Conservation (phyloP, 2,888 invertebrate genomes). For the Geotrupes spiniger region DNA sequence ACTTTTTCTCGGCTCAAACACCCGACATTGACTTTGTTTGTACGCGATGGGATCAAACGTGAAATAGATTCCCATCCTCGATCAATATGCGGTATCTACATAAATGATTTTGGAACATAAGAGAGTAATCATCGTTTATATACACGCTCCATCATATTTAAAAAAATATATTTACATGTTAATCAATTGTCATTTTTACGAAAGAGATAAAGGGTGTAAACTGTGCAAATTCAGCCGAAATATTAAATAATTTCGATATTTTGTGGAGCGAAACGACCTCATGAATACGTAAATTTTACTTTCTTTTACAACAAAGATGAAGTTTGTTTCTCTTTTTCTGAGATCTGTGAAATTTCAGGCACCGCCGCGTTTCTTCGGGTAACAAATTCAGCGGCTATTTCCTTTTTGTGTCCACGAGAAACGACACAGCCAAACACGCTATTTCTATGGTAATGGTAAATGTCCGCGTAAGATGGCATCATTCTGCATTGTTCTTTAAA, state of each 20-base stretch:
- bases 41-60: background rate
- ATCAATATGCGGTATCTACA: too few relatives aligned
- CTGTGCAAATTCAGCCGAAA: too few relatives aligned
- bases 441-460: slow-evolving; percentile 33
- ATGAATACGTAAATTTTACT: background rate
- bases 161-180: too few relatives aligned
- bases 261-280: background rate
- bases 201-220: too few relatives aligned
- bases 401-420: slow-evolving; percentile 33
- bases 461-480: slow-evolving; percentile 27
- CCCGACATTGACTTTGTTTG: background rate
- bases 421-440: slow-evolving; percentile 29
- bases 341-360: slow-evolving; percentile 14
- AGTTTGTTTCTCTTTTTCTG: slow-evolving; percentile 18
- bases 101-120: too few relatives aligned
- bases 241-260: background rate
- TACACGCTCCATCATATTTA: too few relatives aligned
- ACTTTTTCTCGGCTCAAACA: background rate
- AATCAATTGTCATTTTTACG: too few relatives aligned
- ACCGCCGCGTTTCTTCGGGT: slow-evolving; percentile 19
- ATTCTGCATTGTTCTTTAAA: slow-evolving; percentile 27
- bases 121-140: too few relatives aligned
- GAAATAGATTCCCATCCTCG: too few relatives aligned
- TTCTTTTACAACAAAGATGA: background rate
- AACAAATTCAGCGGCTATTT: slow-evolving; percentile 31